Evolutionary conservation across 1,140 invertebrate genomes (phyloP).

Genomic region (Batillaria attramentaria): DNA sequence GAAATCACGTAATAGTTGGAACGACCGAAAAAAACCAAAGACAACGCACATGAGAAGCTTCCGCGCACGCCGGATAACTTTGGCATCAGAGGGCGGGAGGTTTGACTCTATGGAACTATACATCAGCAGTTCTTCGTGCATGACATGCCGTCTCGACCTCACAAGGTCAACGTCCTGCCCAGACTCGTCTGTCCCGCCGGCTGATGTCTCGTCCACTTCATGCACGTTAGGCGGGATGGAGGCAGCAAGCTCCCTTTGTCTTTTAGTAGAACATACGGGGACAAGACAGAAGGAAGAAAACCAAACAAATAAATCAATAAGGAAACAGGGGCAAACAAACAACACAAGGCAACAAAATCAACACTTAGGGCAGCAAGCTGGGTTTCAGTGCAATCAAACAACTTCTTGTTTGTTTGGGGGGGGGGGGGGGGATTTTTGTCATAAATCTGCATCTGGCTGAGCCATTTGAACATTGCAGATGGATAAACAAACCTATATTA

Average conservation of each 20-base stretch:
- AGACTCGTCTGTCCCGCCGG: neutral
- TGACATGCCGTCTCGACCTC: slow-evolving; percentile 23
- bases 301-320: neutral
- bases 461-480: too few relatives aligned
- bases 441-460: too few relatives aligned
- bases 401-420: too few relatives aligned
- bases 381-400: too few relatives aligned
- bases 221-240: slow-evolving; percentile 18
- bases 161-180: slow-evolving; percentile 30
- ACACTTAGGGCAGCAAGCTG: too few relatives aligned
- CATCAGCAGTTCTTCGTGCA: slow-evolving; percentile 39
- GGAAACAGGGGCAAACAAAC: neutral
- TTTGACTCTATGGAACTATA: slow-evolving; percentile 38
- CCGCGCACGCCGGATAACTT: slow-evolving; percentile 43
- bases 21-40: too few relatives aligned
- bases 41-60: slow-evolving; percentile 49
- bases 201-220: neutral
- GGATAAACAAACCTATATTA: too few relatives aligned
- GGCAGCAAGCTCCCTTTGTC: neutral
- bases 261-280: neutral
- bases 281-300: neutral
- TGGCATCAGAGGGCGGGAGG: slow-evolving; percentile 34
- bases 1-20: too few relatives aligned
- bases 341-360: slow-evolving; percentile 12
- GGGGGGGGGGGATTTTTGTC: too few relatives aligned